Evolutionary conservation across 1,140 invertebrate species (phyloP).

Genomic region (Pinna nobilis): DNA sequence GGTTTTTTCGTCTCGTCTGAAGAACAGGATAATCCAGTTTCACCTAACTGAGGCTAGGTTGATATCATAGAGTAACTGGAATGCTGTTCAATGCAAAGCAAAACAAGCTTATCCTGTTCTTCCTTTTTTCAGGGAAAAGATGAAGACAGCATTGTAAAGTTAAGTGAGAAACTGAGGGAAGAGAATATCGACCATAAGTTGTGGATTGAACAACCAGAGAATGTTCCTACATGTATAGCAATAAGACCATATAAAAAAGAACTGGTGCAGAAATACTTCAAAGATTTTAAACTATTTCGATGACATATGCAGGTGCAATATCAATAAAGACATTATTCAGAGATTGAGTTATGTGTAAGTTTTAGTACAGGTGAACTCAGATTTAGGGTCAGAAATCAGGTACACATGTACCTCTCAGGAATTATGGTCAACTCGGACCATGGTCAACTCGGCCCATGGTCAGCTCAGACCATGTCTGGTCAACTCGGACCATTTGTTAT

Average conservation of each 20-base stretch:
- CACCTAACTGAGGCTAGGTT: no score
- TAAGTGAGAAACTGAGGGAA: conserved; percentile 82
- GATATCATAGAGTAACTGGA: no score
- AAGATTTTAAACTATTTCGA: conserved; percentile 90
- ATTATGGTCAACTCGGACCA: background rate
- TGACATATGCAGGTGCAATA: background rate
- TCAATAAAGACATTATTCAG: background rate
- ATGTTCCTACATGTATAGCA: conserved; percentile 95
- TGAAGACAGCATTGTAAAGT: conserved; percentile 82
- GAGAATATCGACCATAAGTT: conserved; percentile 90
- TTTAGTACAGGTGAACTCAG: background rate
- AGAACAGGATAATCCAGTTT: no score
- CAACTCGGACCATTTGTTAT: background rate
- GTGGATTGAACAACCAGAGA: conserved; percentile 99
- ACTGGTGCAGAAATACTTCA: conserved; percentile 88
- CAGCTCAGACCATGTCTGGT: background rate
- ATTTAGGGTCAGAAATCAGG: background rate
- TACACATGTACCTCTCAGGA: background rate
- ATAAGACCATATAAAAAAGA: conserved; percentile 94
- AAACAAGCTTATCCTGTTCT: background rate
- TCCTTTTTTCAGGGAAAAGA: conserved; percentile 81
- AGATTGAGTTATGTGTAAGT: background rate
- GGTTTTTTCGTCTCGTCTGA: no score
- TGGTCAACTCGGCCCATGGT: background rate
- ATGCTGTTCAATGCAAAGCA: no score